Conservation (phyloP, 2,797 vertebrate genomes). For the Pelochelys cantorii region DNA sequence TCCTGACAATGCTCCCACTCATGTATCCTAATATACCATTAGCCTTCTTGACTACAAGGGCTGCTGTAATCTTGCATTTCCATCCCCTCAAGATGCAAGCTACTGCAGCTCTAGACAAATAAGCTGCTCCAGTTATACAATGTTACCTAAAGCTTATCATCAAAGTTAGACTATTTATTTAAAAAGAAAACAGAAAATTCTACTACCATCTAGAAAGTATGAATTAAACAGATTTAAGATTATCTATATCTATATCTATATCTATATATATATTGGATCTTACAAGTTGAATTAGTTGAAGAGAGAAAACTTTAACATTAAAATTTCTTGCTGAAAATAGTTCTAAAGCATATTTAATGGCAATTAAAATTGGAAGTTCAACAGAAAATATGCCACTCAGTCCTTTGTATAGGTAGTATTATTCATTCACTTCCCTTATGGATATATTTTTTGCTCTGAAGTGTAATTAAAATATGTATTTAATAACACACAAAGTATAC, state of each 20-base stretch:
- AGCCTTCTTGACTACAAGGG: too few species aligned
- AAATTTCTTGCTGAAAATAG: not conserved
- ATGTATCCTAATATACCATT: too few species aligned
- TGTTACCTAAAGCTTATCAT: not conserved
- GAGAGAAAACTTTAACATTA: not conserved
- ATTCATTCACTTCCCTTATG: not conserved
- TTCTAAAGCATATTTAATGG: not conserved
- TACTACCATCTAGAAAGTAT: not conserved
- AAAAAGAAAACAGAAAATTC: not conserved
- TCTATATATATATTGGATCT: not conserved
- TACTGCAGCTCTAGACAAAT: not conserved
- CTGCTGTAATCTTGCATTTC: not conserved
- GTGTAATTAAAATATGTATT: not conserved
- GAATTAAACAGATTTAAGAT: not conserved
- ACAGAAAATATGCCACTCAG: not conserved
- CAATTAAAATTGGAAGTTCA: constrained; percentile 27
- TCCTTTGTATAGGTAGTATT: not conserved
- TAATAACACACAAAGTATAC: not conserved
- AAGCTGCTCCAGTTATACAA: not conserved
- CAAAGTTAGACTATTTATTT: not conserved
- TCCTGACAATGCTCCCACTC: too few species aligned
- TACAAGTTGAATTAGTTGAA: not conserved
- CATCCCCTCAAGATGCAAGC: not conserved
- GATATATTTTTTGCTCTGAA: constrained; percentile 20
- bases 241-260: not conserved